Percentiles rank a stretch among this genome's conserved stretches.
Conservation (phyloP, 1,140 invertebrate genomes). For the Hypsibius dujardini region DNA sequence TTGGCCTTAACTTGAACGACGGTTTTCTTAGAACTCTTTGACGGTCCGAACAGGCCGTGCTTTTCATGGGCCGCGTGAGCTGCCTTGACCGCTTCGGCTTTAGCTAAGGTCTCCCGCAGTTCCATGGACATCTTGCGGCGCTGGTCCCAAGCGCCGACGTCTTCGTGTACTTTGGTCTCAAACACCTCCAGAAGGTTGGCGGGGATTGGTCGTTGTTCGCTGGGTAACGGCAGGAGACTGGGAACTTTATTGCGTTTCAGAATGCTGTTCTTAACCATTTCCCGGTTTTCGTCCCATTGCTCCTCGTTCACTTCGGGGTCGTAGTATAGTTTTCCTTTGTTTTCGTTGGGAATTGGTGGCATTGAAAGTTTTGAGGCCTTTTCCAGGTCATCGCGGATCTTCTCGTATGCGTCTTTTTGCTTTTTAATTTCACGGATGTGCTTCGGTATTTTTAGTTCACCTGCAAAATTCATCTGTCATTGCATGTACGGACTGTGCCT, state of each 20-base stretch:
- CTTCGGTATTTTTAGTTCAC: not conserved
- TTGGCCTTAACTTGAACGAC: not conserved
- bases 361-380: not conserved
- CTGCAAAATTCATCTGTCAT: too few species aligned
- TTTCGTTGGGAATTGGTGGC: not conserved
- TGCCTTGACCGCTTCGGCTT: slow-evolving; percentile 7
- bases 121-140: not conserved
- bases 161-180: slow-evolving; percentile 1
- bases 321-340: slow-evolving; percentile 7
- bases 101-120: not conserved
- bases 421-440: not conserved
- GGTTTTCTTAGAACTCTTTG: not conserved
- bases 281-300: slow-evolving; percentile 14
- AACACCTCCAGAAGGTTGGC: slow-evolving; percentile 1
- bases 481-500: too few species aligned
- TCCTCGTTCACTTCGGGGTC: not conserved
- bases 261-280: not conserved
- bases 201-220: not conserved
- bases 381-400: not conserved
- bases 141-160: not conserved
- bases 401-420: slow-evolving; percentile 1
- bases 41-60: not conserved
- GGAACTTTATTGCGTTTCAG: not conserved
- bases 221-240: not conserved
- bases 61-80: not conserved